Percentiles rank a stretch among this genome's conserved stretches.
Evolutionary conservation across 1,140 invertebrate species (phyloP).

Genomic region (Drosophila yakuba): DNA sequence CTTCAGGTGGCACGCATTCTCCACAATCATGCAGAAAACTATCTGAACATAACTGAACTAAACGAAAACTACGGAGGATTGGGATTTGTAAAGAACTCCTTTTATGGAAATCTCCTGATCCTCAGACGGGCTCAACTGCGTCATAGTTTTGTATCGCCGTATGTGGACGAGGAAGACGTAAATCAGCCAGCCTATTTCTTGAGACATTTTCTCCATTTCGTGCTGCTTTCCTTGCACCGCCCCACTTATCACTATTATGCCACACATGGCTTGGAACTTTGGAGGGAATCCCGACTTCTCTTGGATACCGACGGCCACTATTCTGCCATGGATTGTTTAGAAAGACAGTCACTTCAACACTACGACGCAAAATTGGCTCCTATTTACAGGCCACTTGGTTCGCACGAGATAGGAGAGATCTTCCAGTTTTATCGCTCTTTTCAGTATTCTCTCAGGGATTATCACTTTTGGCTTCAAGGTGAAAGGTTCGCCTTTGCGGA

Average conservation of each 20-base stretch:
- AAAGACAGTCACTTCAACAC: slow-evolving; percentile 48
- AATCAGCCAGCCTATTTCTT: slow-evolving; percentile 74
- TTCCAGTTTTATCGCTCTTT: slow-evolving; percentile 74
- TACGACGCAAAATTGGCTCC: slow-evolving; percentile 26
- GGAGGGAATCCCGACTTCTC: slow-evolving; percentile 58
- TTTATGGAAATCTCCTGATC: slow-evolving; percentile 62
- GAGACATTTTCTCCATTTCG: slow-evolving; percentile 70
- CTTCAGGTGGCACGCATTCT: slow-evolving; percentile 67
- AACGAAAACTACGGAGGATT: slow-evolving; percentile 24
- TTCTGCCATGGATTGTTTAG: slow-evolving; percentile 70
- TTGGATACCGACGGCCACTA: slow-evolving; percentile 72
- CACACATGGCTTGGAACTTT: slow-evolving; percentile 70
- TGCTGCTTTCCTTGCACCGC: slow-evolving; percentile 56
- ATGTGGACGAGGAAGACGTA: slow-evolving; percentile 66
- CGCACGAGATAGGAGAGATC: slow-evolving; percentile 52
- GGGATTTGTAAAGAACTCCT: slow-evolving; percentile 21
- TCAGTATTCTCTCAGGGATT: slow-evolving; percentile 51
- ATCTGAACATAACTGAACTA: slow-evolving; percentile 59
- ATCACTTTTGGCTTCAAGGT: slow-evolving; percentile 73
- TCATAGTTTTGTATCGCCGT: slow-evolving; percentile 46
- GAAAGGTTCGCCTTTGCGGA: slow-evolving; percentile 79
- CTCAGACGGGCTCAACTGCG: slow-evolving; percentile 47
- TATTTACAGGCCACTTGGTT: slow-evolving; percentile 48
- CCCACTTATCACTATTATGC: slow-evolving; percentile 81
- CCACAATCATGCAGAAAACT: slow-evolving; percentile 53